A percentile compares a stretch with the other conserved stretches of the same genome.
Conservation (phyloP, 2,113 vertebrate genomes). For the Lamprologus callipterus region DNA sequence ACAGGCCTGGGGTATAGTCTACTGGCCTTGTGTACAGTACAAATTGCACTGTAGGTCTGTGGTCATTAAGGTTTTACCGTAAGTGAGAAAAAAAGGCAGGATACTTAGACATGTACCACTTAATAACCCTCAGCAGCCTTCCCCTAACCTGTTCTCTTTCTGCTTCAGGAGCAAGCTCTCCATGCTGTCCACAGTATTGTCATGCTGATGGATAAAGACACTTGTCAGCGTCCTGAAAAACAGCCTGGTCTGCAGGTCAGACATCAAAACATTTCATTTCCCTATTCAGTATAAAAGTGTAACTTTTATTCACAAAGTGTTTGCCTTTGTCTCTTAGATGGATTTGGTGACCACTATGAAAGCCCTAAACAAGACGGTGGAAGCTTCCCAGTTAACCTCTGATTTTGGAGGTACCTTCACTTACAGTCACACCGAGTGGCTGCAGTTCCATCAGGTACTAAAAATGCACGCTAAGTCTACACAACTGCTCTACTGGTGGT, state of each 20-base stretch:
- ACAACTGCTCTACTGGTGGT: background rate
- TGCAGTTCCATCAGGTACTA: constrained; percentile 87
- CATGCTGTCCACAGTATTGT: constrained; percentile 72
- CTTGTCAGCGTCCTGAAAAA: constrained; percentile 65
- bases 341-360: constrained; percentile 81
- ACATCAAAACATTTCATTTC: background rate
- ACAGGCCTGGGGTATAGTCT: background rate
- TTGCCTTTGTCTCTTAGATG: constrained; percentile 65
- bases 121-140: background rate
- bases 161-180: constrained; percentile 65
- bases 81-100: background rate
- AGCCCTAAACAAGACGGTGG: constrained; percentile 78
- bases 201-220: constrained; percentile 82
- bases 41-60: background rate
- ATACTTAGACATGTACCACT: background rate
- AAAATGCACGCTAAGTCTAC: background rate
- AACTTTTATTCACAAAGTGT: rapidly evolving
- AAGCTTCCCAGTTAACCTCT: constrained; percentile 79
- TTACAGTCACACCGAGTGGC: constrained; percentile 87
- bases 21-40: background rate
- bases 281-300: background rate
- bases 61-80: background rate
- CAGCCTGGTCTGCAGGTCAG: constrained; percentile 79
- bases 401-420: constrained; percentile 80
- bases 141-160: background rate